Evolutionary conservation across 2,797 vertebrate genomes (phyloP), one percentile per base, ranked within the genome.

Genomic region (Euthynnus affinis): DNA sequence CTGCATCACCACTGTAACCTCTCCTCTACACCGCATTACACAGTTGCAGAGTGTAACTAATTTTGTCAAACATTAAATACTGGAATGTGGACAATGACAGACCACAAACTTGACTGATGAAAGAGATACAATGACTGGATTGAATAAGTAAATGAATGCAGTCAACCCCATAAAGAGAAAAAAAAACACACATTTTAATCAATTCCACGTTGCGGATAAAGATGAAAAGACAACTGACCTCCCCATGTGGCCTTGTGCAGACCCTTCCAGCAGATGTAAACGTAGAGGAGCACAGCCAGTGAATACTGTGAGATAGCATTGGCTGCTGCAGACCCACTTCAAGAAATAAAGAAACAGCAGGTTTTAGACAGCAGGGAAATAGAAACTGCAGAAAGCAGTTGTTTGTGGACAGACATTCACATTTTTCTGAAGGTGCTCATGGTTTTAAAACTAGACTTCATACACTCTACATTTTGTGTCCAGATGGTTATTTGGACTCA

Each of bases 251-350:
- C 92, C 79, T 94, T 93, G 5, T 99, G 94, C 20, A 98, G 94
- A 71, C 96, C 97, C 83, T 78, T 96, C 84, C 90, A 87, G 69
- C 88, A 63, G 78, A 99, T 96, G 18, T 96, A 98, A 13, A 94
- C 14, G 25, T 93, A 94, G 7, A 99, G 94, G 15, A 97, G 61
- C 49, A 96, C 68, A 7, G 95, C 93, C 88, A 98, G 88, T 2
- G 91, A 56, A 72, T 94, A 98, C 92, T 99, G 97, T 17, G 97
- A 97, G 68, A 96, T 91, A 0, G 92, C 92, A 55, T 97, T 98
- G 6, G 98, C 97, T 82, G 95, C 93, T 1, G 97, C 97, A 12
- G 98, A 99, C n/a, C 98, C 98, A 67, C 98, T 99, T 25, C 10
- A 63, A 83, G 13, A 60, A 1, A 12, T 25, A 55, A 9, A 23